Evolutionary conservation across 2,888 invertebrate species (phyloP).

Genomic region (Pseudococcus longispinus): DNA sequence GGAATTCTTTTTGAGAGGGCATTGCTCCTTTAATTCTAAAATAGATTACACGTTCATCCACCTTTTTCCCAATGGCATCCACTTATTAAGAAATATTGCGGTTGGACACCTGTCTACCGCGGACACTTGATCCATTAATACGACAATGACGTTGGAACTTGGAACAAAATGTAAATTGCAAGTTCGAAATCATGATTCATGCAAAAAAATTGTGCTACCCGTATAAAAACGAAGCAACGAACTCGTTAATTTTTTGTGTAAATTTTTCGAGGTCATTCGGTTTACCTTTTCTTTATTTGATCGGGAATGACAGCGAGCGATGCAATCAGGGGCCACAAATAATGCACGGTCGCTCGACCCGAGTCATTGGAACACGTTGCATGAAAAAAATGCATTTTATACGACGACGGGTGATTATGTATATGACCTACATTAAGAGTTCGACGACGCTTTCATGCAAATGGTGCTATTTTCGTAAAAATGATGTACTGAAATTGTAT

Average conservation of each 20-base stretch:
- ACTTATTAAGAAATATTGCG: too few species aligned
- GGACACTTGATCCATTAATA: too few species aligned
- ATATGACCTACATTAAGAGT: constrained; percentile 12
- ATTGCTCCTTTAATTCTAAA: too few species aligned
- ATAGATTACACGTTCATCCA: too few species aligned
- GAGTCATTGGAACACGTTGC: not conserved
- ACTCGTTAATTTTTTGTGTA: not conserved
- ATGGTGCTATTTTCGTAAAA: constrained; percentile 17
- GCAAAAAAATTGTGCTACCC: too few species aligned
- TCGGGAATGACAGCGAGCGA: not conserved
- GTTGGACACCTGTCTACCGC: too few species aligned
- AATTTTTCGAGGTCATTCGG: not conserved
- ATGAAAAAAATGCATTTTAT: not conserved
- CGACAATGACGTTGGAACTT: too few species aligned
- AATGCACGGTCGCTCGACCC: not conserved
- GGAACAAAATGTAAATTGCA: too few species aligned
- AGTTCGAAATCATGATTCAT: too few species aligned
- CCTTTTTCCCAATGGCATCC: too few species aligned
- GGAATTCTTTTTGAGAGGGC: too few species aligned
- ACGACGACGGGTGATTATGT: not conserved
- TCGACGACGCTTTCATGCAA: not conserved
- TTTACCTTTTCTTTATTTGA: not conserved
- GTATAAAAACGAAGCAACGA: not conserved
- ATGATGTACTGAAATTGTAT: not conserved
- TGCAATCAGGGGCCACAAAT: not conserved